Percentiles rank a stretch among this genome's conserved stretches.
Conservation (phyloP, 1,140 invertebrate species). For the Megalopta genalis region DNA sequence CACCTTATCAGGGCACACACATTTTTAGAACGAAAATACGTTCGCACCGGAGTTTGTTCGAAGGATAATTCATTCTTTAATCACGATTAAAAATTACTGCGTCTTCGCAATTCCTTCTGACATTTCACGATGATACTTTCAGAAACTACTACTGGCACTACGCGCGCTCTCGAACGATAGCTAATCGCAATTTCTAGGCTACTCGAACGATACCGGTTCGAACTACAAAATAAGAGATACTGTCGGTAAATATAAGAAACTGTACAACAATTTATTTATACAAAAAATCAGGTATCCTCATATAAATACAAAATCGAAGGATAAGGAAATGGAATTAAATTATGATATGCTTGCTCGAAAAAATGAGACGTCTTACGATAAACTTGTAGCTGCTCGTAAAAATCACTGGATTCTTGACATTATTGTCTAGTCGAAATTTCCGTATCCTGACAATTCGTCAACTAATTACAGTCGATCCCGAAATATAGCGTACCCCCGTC, state of each 20-base stretch:
- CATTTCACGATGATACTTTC: no score
- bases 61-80: no score
- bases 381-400: not conserved
- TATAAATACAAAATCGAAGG: slow-evolving; percentile 31
- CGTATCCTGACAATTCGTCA: not conserved
- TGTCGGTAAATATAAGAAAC: slow-evolving; percentile 24
- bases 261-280: slow-evolving; percentile 43
- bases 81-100: no score
- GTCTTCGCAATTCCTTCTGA: no score
- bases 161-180: no score
- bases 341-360: slow-evolving; percentile 2
- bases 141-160: no score
- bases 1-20: no score
- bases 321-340: slow-evolving; percentile 32
- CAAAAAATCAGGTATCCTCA: slow-evolving; percentile 41
- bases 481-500: not conserved
- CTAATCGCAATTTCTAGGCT: not conserved
- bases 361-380: not conserved
- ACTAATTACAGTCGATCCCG: not conserved
- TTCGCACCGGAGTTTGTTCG: no score
- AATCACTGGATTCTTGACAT: not conserved
- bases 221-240: not conserved
- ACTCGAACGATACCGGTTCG: not conserved
- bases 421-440: slow-evolving; percentile 19
- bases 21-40: no score